A percentile compares a stretch with the other conserved stretches of the same genome.
Conservation (phyloP, 2,888 invertebrate genomes). For the Xestia ashworthii region DNA sequence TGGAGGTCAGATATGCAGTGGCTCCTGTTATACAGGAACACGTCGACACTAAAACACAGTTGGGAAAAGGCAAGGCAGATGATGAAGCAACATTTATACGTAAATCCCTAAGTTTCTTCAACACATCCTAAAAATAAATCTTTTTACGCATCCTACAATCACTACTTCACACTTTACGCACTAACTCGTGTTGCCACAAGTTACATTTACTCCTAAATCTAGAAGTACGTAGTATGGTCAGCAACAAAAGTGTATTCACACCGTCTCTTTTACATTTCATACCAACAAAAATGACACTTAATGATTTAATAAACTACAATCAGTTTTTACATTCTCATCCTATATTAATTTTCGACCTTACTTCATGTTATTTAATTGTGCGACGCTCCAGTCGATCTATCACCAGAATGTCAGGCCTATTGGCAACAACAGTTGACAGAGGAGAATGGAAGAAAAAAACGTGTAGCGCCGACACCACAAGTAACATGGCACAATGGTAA, state of each 20-base stretch:
- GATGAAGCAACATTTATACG: not conserved
- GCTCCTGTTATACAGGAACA: not conserved
- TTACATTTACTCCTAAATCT: conserved; percentile 63
- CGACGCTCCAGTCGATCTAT: no score
- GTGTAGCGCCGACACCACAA: no score
- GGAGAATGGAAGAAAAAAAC: no score
- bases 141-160: conserved; percentile 9
- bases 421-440: no score
- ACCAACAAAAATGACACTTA: not conserved
- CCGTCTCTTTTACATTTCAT: not conserved
- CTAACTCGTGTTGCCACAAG: conserved; percentile 12
- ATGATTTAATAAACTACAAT: not conserved
- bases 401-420: no score
- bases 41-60: not conserved
- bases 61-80: not conserved
- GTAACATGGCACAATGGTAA: no score
- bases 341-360: not conserved
- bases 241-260: not conserved
- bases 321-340: not conserved
- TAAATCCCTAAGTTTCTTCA: not conserved
- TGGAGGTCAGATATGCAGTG: not conserved
- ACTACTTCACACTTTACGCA: conserved; percentile 13
- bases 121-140: not conserved
- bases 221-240: conserved; percentile 41
- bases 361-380: not conserved